Percentiles rank a stretch among this genome's conserved stretches.
phyloP scores from a whole-genome alignment of 2,797 vertebrate species.

The Xerus rutilus region DNA sequence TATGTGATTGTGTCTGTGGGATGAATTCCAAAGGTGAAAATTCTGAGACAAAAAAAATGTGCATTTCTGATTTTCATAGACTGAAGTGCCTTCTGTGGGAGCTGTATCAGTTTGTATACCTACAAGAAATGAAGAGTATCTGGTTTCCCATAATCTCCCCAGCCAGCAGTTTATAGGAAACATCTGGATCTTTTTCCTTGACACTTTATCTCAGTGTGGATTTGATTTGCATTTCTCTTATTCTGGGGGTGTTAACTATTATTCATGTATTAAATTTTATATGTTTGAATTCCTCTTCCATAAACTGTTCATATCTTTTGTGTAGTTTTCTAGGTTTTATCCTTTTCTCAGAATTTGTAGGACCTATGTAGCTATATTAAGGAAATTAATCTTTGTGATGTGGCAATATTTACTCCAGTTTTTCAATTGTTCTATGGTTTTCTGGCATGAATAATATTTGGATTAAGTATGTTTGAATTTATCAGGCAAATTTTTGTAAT shows the following conservation, averaged over 20 bases:
- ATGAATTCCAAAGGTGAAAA: not conserved
- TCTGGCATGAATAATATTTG: not conserved
- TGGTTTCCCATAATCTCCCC: not conserved
- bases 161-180: not conserved
- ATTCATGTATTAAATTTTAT: not conserved
- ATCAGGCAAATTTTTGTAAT: not conserved
- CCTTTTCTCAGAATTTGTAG: not conserved
- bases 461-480: not conserved
- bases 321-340: not conserved
- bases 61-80: not conserved
- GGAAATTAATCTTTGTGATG: constrained; percentile 17
- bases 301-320: not conserved
- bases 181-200: not conserved
- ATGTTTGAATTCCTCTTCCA: not conserved
- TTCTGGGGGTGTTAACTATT: not conserved
- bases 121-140: not conserved
- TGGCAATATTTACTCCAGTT: not conserved
- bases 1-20: not conserved
- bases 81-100: not conserved
- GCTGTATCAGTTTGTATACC: not conserved
- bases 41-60: not conserved
- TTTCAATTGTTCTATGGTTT: not conserved
- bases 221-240: not conserved
- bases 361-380: not conserved
- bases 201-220: not conserved